Base-by-base conservation (phyloP, 1,140 invertebrate species). In the Phthorimaea operculella region DNA sequence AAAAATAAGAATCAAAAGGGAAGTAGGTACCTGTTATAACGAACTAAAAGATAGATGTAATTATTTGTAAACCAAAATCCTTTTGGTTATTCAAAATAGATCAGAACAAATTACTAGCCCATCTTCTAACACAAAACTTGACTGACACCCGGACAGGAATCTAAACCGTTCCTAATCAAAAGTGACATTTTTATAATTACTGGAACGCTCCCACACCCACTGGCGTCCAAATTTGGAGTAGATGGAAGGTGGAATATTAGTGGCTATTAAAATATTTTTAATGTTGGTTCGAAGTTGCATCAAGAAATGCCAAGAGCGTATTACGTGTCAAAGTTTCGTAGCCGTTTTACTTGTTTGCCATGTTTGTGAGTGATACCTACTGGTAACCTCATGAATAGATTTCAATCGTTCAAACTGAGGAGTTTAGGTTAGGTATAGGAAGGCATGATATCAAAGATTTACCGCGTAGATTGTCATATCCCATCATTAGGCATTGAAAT, bases 101-200 rank as follows among this genome's bases (percentile, higher is more conserved):
- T 47, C 44, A 15, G 16, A 47, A 11, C n/a, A 47, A 15, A 47
- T 39, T 39, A 39, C 36, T 39, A 4, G 6, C 21, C 36, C 10
- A 39, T 39, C 10, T 15, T 47, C n/a, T 47, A 47, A 16, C n/a
- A 47, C 7, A 16, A 42, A 47, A 47, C 11, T 47, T 68, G 63
- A 74, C 57, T 63, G 64, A 62, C 73, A 73, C 63, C 64, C 54
- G 63, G 60, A 65, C 58, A 33, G 53, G 70, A 57, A 68, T 68
- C 62, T 62, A 75, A 70, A 68, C 49, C 68, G 66, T 71, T 68
- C 68, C 68, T 74, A 78, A 82, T 82, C 68, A 75, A 64, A 71
- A 75, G 66, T 76, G 76, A 78, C 74, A 78, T 53, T 70, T 73
- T 69, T 70, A 71, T 81, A 78, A 81, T 81, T 76, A 62, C 66